Evolutionary conservation across 2,888 invertebrate genomes (phyloP).

Genomic region (Erebia palarica): DNA sequence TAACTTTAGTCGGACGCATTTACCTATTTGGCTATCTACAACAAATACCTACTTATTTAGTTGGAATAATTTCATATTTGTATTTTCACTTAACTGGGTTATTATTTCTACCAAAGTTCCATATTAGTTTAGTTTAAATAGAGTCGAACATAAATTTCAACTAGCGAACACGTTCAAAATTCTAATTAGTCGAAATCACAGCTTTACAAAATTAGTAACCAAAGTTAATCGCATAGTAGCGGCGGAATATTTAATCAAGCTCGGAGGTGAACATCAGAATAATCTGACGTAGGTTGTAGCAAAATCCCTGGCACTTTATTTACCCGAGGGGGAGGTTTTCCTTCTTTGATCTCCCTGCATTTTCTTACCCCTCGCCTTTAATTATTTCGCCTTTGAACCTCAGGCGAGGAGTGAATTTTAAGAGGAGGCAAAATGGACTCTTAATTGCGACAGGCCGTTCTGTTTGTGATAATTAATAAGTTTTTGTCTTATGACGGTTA

Average conservation of each 20-base stretch:
- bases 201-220: slow-evolving; percentile 18
- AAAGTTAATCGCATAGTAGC: slow-evolving; percentile 28
- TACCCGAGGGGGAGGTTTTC: slow-evolving; percentile 64
- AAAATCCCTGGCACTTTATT: slow-evolving; percentile 66
- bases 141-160: slow-evolving; percentile 10
- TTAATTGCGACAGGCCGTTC: slow-evolving; percentile 74
- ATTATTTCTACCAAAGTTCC: neutral
- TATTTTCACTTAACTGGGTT: neutral
- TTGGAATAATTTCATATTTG: neutral
- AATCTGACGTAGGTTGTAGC: slow-evolving; percentile 41
- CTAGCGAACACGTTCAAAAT: slow-evolving; percentile 8
- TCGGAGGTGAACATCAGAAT: slow-evolving; percentile 34
- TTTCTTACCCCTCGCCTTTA: slow-evolving; percentile 76
- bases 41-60: too few species aligned
- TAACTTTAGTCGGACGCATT: too few species aligned
- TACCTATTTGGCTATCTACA: too few species aligned
- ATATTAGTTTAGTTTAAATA: neutral
- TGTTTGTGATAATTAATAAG: slow-evolving; percentile 77
- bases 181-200: slow-evolving; percentile 17
- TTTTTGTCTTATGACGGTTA: slow-evolving; percentile 45
- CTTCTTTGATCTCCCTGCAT: slow-evolving; percentile 74
- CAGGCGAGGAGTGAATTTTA: slow-evolving; percentile 76
- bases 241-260: slow-evolving; percentile 37
- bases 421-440: slow-evolving; percentile 78
- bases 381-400: slow-evolving; percentile 78